A percentile compares a stretch with the other conserved stretches of the same genome.
phyloP scores from a whole-genome alignment of 2,113 vertebrate species.

The Indri indri region DNA sequence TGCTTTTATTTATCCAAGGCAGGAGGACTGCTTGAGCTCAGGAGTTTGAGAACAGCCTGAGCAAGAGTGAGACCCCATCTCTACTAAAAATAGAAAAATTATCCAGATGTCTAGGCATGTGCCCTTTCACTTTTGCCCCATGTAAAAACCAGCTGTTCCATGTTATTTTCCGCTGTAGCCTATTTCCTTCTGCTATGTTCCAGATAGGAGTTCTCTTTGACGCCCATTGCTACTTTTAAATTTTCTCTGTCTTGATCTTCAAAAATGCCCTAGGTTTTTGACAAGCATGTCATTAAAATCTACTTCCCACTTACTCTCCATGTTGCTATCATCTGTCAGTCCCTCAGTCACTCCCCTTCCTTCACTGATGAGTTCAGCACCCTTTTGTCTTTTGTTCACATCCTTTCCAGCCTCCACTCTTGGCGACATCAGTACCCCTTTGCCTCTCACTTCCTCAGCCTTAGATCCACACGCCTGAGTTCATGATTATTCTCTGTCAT shows the following conservation, averaged over 20 bases:
- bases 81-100: too few relatives aligned
- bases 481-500: background rate
- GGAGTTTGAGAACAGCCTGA: too few relatives aligned
- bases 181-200: too few relatives aligned
- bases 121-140: background rate
- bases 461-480: background rate
- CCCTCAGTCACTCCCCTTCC: background rate
- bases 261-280: background rate
- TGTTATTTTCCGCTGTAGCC: too few relatives aligned
- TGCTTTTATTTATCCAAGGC: background rate
- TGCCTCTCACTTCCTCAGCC: background rate
- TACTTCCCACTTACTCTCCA: too few relatives aligned
- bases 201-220: background rate
- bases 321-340: background rate
- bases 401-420: background rate
- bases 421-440: background rate
- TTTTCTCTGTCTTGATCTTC: background rate
- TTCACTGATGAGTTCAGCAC: background rate
- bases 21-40: too few relatives aligned
- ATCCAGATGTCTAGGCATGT: too few relatives aligned
- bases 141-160: background rate
- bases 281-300: background rate
- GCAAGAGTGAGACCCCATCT: too few relatives aligned
- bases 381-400: background rate
- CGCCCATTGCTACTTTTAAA: background rate